Evolutionary conservation across 2,113 vertebrate species (phyloP), one percentile per base, ranked within the genome.

Genomic region (Suncus etruscus): DNA sequence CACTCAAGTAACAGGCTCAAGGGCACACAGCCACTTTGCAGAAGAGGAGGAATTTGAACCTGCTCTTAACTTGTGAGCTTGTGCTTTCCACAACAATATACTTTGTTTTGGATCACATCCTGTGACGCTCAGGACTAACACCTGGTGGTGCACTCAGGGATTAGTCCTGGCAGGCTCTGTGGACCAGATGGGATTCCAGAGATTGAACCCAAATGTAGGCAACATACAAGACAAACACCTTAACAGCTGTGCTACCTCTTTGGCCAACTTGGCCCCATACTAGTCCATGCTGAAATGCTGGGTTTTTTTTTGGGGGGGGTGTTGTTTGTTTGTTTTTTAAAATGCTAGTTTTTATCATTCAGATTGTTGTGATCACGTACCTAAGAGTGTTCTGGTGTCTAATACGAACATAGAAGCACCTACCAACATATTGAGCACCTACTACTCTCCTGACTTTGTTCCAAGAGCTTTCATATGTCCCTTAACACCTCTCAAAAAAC

Each of bases 1-100:
- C 82, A 66, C 74, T 89, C 50, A 77, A 50, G 31, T 69, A 91
- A 77, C 22, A 39, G 24, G 45, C 78, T 87, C 63, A 47, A 32
- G 47, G 27, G 73, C 91, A 81, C 72, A 61, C 48, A 76, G 51
- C 31, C 48, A n/a, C 8, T 11, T 8, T 9, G 54, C 0, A 29
- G 63, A 85, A 75, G 22, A 78, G 54, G 61, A 45, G 51, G 51
- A 48, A 24, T 89, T 66, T 75, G 32, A 92, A 66, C 31, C 50
- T 79, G 2, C 1, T 61, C 24, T 50, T 82, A 18, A 22, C 78
- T 81, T 69, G 20, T 39, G 11, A 81, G 45, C 69, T 63, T 78
- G 24, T 29, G 16, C 20, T 87, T 92, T 86, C 70, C 45, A 75
- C 74, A 80, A 24, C 31, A 31, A 29, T 50, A 51, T 8, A 54